A percentile compares a stretch with the other conserved stretches of the same genome.
These are phyloP conservation scores for Hyperoplus lanceolatus DNA, from an alignment of 2,797 vertebrate genomes.

Conservation along the genomic window DNA sequence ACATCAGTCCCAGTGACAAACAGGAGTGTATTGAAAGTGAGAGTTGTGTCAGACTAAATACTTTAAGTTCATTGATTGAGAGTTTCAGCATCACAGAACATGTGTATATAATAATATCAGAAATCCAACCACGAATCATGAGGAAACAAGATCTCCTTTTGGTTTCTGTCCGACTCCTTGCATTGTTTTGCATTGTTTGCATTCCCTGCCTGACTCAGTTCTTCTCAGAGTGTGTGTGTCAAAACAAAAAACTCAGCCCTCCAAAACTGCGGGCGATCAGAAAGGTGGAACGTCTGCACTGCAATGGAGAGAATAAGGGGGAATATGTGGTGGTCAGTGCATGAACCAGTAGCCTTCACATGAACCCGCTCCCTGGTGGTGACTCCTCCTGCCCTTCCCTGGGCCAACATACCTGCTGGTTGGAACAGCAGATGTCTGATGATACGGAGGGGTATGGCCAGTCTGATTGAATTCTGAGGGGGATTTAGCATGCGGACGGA, in stretches of 20 bases:
- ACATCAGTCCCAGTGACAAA: conserved; percentile 15
- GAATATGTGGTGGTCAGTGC: conserved; percentile 48
- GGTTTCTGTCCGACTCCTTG: conserved; percentile 61
- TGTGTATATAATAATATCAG: conserved; percentile 28
- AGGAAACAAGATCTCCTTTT: conserved; percentile 65
- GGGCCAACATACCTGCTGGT: conserved; percentile 81
- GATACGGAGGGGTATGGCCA: conserved; percentile 53
- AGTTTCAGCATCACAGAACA: conserved; percentile 52
- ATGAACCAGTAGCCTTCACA: conserved; percentile 77
- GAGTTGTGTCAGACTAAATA: conserved; percentile 43
- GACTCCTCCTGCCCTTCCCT: conserved; percentile 65
- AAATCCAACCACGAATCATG: conserved; percentile 61
- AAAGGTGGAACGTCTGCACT: conserved; percentile 6
- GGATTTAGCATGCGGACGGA: conserved; percentile 69
- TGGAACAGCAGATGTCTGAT: conserved; percentile 81
- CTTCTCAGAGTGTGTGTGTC: conserved; percentile 23
- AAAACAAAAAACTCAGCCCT: conserved; percentile 52
- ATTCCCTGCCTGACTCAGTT: conserved; percentile 48
- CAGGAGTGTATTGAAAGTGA: conserved; percentile 7
- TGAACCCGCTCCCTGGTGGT: conserved; percentile 79
- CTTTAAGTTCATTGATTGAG: conserved; percentile 64
- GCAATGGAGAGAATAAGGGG: conserved; percentile 12
- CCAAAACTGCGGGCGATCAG: conserved; percentile 28
- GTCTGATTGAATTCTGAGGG: conserved; percentile 64
- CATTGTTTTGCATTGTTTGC: conserved; percentile 71